Percentiles rank a stretch among this genome's conserved stretches.
Evolutionary conservation across 2,797 vertebrate species (phyloP).

Genomic region (Anguilla pacifica): DNA sequence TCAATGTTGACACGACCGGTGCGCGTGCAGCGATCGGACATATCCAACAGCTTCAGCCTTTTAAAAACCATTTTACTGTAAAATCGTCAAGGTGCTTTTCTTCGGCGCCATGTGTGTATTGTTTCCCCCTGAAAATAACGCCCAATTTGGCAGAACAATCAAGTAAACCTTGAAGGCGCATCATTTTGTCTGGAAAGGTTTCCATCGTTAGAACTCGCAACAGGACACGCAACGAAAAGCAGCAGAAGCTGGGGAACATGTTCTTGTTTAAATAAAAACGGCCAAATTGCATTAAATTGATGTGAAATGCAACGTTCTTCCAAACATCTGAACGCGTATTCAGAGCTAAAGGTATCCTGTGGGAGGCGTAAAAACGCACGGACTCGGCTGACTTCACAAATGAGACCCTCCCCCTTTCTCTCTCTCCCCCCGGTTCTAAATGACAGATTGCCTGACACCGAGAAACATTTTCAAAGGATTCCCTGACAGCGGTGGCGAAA

Average conservation of each 20-base stretch:
- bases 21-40: not conserved
- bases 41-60: not conserved
- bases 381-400: conserved; percentile 1
- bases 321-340: not conserved
- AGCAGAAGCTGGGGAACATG: not conserved
- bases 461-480: conserved; percentile 52
- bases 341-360: conserved; percentile 1
- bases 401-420: not conserved
- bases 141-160: not conserved
- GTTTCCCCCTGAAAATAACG: not conserved
- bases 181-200: not conserved
- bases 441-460: conserved; percentile 51
- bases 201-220: not conserved
- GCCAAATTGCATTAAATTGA: not conserved
- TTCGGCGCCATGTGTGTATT: not conserved
- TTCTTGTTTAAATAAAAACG: not conserved
- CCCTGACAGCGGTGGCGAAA: conserved; percentile 54
- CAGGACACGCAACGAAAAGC: not conserved
- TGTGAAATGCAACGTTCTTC: not conserved
- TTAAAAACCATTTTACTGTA: not conserved
- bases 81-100: not conserved
- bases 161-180: not conserved
- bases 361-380: conserved; percentile 31
- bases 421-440: conserved; percentile 8
- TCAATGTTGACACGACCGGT: not conserved